These are phyloP conservation scores for Trogon surrucura DNA, from an alignment of 2,113 vertebrate genomes.

Conservation along the genomic window DNA sequence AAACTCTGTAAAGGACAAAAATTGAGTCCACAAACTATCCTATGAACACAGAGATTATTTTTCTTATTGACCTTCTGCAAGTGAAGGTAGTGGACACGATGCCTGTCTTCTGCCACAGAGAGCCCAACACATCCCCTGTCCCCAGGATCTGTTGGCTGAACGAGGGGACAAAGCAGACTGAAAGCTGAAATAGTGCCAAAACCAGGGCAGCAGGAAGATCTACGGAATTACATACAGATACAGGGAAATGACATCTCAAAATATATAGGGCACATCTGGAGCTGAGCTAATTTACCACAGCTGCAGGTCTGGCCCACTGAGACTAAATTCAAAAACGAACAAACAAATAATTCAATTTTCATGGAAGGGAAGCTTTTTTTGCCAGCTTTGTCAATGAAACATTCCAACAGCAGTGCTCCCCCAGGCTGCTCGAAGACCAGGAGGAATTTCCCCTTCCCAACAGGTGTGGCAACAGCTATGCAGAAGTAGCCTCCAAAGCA, in stretches of 20 bases:
- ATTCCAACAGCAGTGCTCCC: neutral
- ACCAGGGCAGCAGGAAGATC: neutral
- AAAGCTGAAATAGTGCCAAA: neutral
- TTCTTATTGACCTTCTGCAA: neutral
- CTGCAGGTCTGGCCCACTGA: constrained; percentile 53
- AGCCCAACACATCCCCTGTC: neutral
- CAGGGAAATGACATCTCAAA: neutral
- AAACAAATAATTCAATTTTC: constrained; percentile 64
- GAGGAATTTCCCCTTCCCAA: constrained; percentile 63
- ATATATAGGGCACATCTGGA: constrained; percentile 42
- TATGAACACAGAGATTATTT: neutral
- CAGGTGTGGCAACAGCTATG: constrained; percentile 59
- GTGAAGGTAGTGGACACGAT: fast-evolving
- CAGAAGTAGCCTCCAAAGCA: constrained; percentile 37
- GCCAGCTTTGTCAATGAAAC: constrained; percentile 46
- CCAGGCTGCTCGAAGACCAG: constrained; percentile 6
- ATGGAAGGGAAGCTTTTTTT: constrained; percentile 27
- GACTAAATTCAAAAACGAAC: constrained; percentile 8
- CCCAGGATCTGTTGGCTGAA: neutral
- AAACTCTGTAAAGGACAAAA: neutral
- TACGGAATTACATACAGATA: neutral
- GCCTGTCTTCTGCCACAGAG: neutral
- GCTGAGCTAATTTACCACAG: constrained; percentile 42
- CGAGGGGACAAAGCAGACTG: neutral
- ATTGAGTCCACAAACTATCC: neutral